Conservation (phyloP, 64 coral and sea anemone species). For the Dendronephthya gigantea region DNA sequence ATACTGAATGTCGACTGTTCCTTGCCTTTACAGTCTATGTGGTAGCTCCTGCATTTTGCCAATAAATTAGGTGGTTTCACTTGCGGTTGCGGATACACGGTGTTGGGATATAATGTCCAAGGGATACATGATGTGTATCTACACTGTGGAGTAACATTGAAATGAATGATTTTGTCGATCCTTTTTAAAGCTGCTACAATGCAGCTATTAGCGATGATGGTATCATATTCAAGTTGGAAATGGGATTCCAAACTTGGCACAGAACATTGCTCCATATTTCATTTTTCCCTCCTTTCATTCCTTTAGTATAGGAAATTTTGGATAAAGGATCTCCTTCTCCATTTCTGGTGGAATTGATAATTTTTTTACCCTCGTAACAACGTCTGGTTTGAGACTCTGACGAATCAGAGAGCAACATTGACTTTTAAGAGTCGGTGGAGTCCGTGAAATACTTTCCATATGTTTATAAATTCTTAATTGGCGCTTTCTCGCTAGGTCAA, state of each 20-base stretch:
- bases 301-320: constrained; percentile 7
- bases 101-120: neutral
- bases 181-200: too few species aligned
- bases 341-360: constrained; percentile 10
- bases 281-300: neutral
- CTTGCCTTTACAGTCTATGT: too few species aligned
- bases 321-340: neutral
- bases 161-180: too few species aligned
- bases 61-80: neutral
- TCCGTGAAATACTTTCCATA: neutral
- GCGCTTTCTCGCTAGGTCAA: neutral
- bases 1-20: too few species aligned
- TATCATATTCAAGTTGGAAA: neutral
- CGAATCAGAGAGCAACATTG: constrained; percentile 10
- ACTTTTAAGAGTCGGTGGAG: neutral
- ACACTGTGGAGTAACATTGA: too few species aligned
- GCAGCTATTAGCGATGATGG: neutral
- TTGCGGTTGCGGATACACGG: neutral
- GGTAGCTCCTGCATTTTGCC: too few species aligned
- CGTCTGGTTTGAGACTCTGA: constrained; percentile 2
- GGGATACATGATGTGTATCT: neutral
- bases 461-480: neutral
- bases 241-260: neutral
- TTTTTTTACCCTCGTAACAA: constrained; percentile 1
- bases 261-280: neutral